A percentile compares a stretch with the other conserved stretches of the same genome.
phyloP scores from a whole-genome alignment of 2,888 invertebrate genomes.

The Eupithecia dodoneata region DNA sequence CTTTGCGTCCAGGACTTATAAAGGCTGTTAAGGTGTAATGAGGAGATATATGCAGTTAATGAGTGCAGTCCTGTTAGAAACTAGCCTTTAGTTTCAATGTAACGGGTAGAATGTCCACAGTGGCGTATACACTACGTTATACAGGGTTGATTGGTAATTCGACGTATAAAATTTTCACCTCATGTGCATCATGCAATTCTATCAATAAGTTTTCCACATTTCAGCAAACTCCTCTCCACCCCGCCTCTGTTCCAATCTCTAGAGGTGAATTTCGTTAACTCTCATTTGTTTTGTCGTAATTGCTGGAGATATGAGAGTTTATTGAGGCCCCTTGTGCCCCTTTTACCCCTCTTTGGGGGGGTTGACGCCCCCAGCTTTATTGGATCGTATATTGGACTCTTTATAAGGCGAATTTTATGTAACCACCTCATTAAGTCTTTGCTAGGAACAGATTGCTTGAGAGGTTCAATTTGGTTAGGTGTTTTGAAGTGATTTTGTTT shows the following conservation, averaged over 20 bases:
- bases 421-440: slow-evolving; percentile 63
- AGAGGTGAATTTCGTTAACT: slow-evolving; percentile 81
- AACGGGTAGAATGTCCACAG: too few species aligned
- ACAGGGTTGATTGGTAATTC: too few species aligned
- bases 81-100: too few species aligned
- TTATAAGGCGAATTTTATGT: slow-evolving; percentile 65
- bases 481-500: slow-evolving; percentile 30
- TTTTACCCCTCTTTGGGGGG: slow-evolving; percentile 31
- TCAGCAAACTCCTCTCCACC: slow-evolving; percentile 49
- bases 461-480: slow-evolving; percentile 32
- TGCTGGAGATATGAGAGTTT: slow-evolving; percentile 78
- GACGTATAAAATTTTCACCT: too few species aligned
- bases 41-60: too few species aligned
- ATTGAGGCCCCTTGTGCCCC: slow-evolving; percentile 53
- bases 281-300: slow-evolving; percentile 82
- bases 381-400: slow-evolving; percentile 73
- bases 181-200: too few species aligned
- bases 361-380: slow-evolving; percentile 61
- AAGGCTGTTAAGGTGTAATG: too few species aligned
- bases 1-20: too few species aligned
- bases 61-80: too few species aligned
- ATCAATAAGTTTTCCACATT: too few species aligned
- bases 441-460: slow-evolving; percentile 36
- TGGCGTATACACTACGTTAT: too few species aligned
- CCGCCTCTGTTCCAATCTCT: slow-evolving; percentile 55